Evolutionary conservation across 2,113 vertebrate species (phyloP).

Genomic region (Upupa epops): DNA sequence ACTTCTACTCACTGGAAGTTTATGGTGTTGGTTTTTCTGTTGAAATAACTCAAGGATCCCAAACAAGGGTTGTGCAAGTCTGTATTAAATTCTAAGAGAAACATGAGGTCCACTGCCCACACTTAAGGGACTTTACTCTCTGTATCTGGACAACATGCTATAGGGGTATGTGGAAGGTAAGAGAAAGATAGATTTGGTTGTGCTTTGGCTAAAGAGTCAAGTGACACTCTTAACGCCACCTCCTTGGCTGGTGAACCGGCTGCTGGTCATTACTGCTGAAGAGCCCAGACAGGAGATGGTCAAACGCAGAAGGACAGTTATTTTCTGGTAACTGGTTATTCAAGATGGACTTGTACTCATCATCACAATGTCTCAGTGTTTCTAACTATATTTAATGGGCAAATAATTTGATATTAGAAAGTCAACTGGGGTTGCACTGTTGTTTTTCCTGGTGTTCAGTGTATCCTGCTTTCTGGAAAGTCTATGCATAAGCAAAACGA

Average conservation of each 20-base stretch:
- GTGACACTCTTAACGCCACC: not conserved
- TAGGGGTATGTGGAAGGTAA: not conserved
- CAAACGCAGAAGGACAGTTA: not conserved
- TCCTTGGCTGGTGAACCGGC: not conserved
- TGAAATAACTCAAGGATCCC: not conserved
- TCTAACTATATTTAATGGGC: not conserved
- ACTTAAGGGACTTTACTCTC: not conserved
- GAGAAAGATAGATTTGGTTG: not conserved
- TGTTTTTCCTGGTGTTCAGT: not conserved
- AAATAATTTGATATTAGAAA: slow-evolving; percentile 13
- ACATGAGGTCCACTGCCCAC: not conserved
- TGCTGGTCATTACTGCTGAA: not conserved
- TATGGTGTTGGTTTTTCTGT: not conserved
- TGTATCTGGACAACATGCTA: not conserved
- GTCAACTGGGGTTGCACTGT: not conserved
- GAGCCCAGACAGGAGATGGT: not conserved
- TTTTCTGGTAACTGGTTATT: slow-evolving; percentile 6
- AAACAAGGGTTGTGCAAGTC: not conserved
- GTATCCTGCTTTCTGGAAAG: not conserved
- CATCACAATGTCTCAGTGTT: not conserved
- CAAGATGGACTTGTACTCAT: not conserved
- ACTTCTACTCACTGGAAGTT: not conserved
- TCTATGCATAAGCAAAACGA: not conserved
- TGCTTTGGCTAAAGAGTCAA: not conserved
- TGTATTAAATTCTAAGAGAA: not conserved